Conservation (phyloP, 2,113 vertebrate genomes). For the Capreolus pygargus region DNA sequence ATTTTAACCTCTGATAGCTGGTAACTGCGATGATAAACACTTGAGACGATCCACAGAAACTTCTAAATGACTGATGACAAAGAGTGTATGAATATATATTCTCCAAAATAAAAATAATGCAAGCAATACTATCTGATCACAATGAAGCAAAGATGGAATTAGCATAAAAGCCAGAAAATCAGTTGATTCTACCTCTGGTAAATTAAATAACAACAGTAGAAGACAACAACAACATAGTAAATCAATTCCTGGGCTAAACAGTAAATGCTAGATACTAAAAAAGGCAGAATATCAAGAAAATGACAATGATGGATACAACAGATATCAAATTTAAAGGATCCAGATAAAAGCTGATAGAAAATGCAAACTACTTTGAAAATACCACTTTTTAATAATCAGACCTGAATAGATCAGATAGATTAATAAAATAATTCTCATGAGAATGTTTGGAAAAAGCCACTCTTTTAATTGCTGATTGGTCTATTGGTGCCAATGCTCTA, state of each 20-base stretch:
- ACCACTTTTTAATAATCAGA: background rate
- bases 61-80: background rate
- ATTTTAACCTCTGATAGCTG: background rate
- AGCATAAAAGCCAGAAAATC: slow-evolving; percentile 9
- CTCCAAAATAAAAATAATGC: background rate
- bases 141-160: background rate
- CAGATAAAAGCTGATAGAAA: background rate
- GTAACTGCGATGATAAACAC: background rate
- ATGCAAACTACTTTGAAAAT: background rate
- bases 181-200: background rate
- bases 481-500: background rate
- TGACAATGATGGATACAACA: background rate
- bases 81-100: background rate
- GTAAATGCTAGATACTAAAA: background rate
- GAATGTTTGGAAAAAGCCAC: background rate
- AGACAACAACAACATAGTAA: background rate
- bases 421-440: background rate
- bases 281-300: background rate
- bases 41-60: background rate
- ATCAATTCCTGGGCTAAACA: background rate
- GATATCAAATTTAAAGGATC: background rate
- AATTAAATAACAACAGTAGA: background rate
- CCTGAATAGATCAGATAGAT: background rate
- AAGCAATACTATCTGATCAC: background rate
- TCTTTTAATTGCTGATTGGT: background rate